Evolutionary conservation across 2,797 vertebrate genomes (phyloP), one percentile per base, ranked within the genome.

Genomic region (Melanotaenia trifasciata): DNA sequence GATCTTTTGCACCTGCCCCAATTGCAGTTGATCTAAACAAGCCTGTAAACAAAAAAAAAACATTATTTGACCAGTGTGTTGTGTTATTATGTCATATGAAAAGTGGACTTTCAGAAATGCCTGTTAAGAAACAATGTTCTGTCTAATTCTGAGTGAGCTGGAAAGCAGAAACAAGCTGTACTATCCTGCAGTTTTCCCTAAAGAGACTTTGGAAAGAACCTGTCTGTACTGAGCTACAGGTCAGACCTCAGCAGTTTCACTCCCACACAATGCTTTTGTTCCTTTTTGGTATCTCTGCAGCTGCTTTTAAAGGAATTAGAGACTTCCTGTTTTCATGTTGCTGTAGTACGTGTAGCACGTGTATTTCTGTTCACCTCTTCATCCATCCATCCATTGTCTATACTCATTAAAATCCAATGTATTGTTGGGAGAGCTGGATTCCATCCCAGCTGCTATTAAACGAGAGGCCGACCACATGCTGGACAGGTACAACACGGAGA

Each of bases 281-380:
- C 28, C n/a, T 53, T 64, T 54, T 74, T 61, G 64, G n/a, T 47
- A 32, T 53, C 43, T 67, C 24, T 38, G 56, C 72, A 75, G 84
- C 67, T 83, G 82, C 33, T 68, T 76, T 76, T 58, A 45, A 36
- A 72, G 80, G 81, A 78, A 68, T 78, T 54, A 2, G 33, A 78
- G 65, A 50, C 82, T 93, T 93, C 91, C 89, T 91, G 87, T 89
- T 91, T 90, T 89, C 28, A 60, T 84, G 73, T 67, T 38, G 38
- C 64, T 63, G 70, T 13, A 6, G 58, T 33, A 70, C 62, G 2
- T 68, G 63, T 54, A 32, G 57, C 40, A 11, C 32, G 32, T 65
- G 59, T 18, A 35, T 24, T 58, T 73, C n/a, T 68, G 18, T 75
- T 69, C 32, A 63, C 18, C 58, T 57, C 47, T 43, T 20, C 45